Base-by-base conservation (phyloP, 1,140 invertebrate species). In the Temnothorax curvispinosus region DNA sequence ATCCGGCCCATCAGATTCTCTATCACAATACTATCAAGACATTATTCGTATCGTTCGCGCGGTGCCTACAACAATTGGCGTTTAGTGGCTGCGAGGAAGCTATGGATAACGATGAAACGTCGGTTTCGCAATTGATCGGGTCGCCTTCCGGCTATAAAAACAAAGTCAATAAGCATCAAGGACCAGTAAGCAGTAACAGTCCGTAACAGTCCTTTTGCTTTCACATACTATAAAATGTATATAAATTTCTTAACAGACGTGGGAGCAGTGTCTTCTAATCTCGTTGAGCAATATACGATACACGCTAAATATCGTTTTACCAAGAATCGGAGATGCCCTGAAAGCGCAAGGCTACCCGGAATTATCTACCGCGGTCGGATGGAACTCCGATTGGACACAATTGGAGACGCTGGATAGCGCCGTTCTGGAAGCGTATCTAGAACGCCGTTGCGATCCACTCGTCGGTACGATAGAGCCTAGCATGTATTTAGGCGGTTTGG, bases 391-490 rank as follows among this genome's bases (percentile, higher is more conserved):
- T 86, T 95, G 95, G 95, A 95, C 95, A 1, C 92, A 95, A 21
- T 95, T 98, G 0, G 96, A 96, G 85, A 96, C 96, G 41, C 93
- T 98, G 54, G 97, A 98, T 91, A 96, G 96, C n/a, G 96, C 96
- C 6, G 96, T 98, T 69, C 95, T 97, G 11, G 97, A 98, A 88
- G 97, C 97, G 0, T 99, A 99, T 94, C 96, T 99, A 65, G 99
- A 99, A 94, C 97, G 98, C 88, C 99, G 99, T 94, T 97, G 98
- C 69, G 98, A 99, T 95, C 98, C 98, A 4, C 95, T 99, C 0
- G 98, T 99, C 35, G 98, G 98, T 27, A 98, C 98, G 18, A 99
- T 99, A 87, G 99, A 99, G 95, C 98, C 98, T 3, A 98, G 98
- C 60, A 99, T 99, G 98, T 99, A 99, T 94, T 95, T 98, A 88